phyloP scores from a whole-genome alignment of 2,888 invertebrate species.

The Hetaerina titia region DNA sequence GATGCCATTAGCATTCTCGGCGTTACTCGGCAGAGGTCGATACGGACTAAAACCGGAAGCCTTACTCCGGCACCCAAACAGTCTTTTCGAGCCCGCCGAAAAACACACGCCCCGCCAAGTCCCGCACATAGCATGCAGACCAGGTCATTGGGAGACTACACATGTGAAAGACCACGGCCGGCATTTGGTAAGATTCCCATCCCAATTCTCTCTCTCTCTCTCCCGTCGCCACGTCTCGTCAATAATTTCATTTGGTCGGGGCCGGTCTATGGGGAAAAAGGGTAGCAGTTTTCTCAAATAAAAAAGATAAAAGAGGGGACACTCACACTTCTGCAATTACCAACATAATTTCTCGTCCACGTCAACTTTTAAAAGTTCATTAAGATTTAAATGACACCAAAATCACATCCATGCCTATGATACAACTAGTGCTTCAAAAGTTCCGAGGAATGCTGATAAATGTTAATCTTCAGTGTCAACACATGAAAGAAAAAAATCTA shows the following conservation, averaged over 20 bases:
- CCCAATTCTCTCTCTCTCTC: neutral
- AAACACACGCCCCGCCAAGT: neutral
- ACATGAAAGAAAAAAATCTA: no score
- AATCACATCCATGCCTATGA: no score
- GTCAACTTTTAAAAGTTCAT: no score
- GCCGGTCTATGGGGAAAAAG: neutral
- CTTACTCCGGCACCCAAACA: slow-evolving; percentile 59
- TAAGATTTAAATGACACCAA: no score
- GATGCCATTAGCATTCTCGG: slow-evolving; percentile 42
- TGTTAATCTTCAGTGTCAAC: no score
- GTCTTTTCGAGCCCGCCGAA: neutral
- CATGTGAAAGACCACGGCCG: neutral
- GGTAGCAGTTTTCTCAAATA: neutral
- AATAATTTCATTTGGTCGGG: neutral
- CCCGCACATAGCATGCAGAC: neutral
- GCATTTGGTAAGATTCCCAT: neutral
- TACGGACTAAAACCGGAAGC: slow-evolving; percentile 62
- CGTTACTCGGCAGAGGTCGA: slow-evolving; percentile 42
- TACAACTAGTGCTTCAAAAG: no score
- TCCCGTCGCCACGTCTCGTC: neutral
- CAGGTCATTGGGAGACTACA: neutral
- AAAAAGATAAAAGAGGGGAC: no score
- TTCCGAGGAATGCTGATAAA: no score
- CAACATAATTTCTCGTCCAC: no score
- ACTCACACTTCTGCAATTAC: no score